These are phyloP conservation scores for Lepus americanus DNA, from an alignment of 2,113 vertebrate genomes.

Conservation along the genomic window DNA sequence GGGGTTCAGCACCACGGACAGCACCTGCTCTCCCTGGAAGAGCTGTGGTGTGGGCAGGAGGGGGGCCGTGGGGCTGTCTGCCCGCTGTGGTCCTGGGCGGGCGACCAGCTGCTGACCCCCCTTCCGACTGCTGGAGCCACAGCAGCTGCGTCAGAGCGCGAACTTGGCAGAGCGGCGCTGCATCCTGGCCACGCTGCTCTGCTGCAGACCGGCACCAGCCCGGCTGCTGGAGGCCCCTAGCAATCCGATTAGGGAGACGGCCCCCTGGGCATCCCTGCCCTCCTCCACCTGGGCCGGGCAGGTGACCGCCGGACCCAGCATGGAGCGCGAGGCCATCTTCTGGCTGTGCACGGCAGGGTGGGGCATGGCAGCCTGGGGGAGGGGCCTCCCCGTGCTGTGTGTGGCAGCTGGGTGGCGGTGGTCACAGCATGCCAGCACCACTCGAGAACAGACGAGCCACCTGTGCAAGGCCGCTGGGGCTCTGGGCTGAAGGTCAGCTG, in stretches of 20 bases:
- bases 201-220: constrained; percentile 1
- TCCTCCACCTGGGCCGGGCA: not conserved
- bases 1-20: constrained; percentile 60
- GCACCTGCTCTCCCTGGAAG: fast-evolving
- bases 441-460: not conserved
- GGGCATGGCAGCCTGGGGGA: not conserved
- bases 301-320: too few species aligned
- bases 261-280: not conserved
- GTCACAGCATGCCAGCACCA: too few species aligned
- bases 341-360: not conserved
- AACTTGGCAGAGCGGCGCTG: not conserved
- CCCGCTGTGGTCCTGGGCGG: too few species aligned
- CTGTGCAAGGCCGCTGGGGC: fast-evolving
- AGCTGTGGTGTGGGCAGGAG: not conserved
- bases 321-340: too few species aligned
- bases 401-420: too few species aligned
- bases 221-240: not conserved
- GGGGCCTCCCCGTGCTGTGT: not conserved
- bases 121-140: not conserved
- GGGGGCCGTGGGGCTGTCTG: too few species aligned
- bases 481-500: not conserved
- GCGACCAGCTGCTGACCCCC: too few species aligned
- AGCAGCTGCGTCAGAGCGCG: not conserved
- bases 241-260: not conserved
- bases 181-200: not conserved